Conservation (phyloP, 30 jellyfish, hydroid and myxozoan genomes). For the Rhopilema esculentum region DNA sequence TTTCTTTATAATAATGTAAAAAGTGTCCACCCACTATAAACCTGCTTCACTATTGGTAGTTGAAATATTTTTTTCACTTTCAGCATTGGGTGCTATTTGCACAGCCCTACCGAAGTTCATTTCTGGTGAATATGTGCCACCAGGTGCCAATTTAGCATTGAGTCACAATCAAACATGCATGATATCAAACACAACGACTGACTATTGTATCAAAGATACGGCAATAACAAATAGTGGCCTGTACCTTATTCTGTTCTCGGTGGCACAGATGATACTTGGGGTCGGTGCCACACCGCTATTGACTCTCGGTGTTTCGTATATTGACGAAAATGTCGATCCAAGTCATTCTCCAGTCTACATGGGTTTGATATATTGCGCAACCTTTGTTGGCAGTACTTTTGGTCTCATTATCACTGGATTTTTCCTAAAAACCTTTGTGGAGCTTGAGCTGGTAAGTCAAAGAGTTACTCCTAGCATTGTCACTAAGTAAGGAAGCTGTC, state of each 20-base stretch:
- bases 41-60: background rate
- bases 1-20: no score
- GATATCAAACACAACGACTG: constrained; percentile 28
- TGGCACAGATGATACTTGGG: constrained; percentile 76
- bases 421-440: constrained; percentile 53
- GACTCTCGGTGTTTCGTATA: constrained; percentile 75
- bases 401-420: constrained; percentile 64
- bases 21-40: background rate
- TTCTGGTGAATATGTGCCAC: constrained; percentile 55
- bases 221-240: constrained; percentile 1
- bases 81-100: constrained; percentile 75
- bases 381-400: constrained; percentile 60
- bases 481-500: no score
- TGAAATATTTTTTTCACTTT: background rate
- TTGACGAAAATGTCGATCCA: constrained; percentile 83
- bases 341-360: constrained; percentile 68
- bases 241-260: constrained; percentile 52
- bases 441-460: constrained; percentile 58
- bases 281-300: constrained; percentile 78
- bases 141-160: background rate
- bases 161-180: constrained; percentile 7
- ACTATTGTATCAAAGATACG: constrained; percentile 8
- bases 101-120: constrained; percentile 69
- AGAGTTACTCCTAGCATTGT: background rate
- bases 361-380: constrained; percentile 63